Percentiles rank a stretch among this genome's conserved stretches.
Evolutionary conservation across 1,140 invertebrate genomes (phyloP).

Genomic region (Zaprionus vittiger): DNA sequence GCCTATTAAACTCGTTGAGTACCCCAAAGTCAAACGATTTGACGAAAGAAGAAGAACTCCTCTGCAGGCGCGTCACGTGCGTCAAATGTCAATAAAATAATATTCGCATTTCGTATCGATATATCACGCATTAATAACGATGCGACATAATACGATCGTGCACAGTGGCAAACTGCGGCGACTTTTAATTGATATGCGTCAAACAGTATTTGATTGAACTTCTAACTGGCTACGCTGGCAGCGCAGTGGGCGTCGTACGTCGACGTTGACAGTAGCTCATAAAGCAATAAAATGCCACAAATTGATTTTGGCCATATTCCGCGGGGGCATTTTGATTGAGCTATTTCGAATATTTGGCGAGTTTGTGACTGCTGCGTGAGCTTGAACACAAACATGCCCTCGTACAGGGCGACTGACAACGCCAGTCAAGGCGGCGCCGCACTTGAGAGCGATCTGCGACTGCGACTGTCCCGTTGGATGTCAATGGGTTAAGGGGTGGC

Average conservation of each 20-base stretch:
- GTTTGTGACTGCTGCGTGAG: slow-evolving; percentile 44
- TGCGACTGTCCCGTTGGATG: slow-evolving; percentile 5
- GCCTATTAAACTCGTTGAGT: neutral
- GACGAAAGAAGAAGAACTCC: neutral
- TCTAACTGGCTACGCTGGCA: slow-evolving; percentile 59
- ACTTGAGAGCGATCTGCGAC: slow-evolving; percentile 26
- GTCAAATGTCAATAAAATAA: slow-evolving; percentile 74
- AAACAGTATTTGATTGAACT: slow-evolving; percentile 75
- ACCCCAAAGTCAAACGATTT: neutral
- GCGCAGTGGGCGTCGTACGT: neutral
- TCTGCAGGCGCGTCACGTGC: slow-evolving; percentile 71
- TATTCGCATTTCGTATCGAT: slow-evolving; percentile 36
- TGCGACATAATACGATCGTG: slow-evolving; percentile 60
- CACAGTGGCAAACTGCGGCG: slow-evolving; percentile 39
- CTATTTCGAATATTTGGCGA: slow-evolving; percentile 10
- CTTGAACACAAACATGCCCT: slow-evolving; percentile 40
- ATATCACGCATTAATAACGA: slow-evolving; percentile 62
- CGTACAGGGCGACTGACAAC: slow-evolving; percentile 10
- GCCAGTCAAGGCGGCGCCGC: slow-evolving; percentile 43
- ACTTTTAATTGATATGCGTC: slow-evolving; percentile 72
- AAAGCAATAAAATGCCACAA: slow-evolving; percentile 71
- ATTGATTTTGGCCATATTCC: slow-evolving; percentile 75
- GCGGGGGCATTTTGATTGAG: slow-evolving; percentile 46
- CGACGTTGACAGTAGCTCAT: slow-evolving; percentile 36
- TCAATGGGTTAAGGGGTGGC: slow-evolving; percentile 13